Percentiles rank a stretch among this genome's conserved stretches.
These are phyloP conservation scores for Dysidea cf. avara DNA, from an alignment of 37 sponge, comb jelly and placozoan species.

Conservation along the genomic window DNA sequence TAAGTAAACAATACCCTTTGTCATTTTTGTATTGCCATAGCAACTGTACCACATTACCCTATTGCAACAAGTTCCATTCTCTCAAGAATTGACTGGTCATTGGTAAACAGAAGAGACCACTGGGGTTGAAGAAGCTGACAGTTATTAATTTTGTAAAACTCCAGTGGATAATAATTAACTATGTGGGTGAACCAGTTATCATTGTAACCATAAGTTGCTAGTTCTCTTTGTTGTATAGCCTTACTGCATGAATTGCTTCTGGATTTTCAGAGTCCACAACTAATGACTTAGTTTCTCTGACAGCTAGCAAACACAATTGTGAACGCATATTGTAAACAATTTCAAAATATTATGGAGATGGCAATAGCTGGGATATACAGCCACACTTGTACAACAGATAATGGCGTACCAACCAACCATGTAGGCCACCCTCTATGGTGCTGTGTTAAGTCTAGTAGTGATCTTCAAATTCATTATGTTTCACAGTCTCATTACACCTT, in stretches of 20 bases:
- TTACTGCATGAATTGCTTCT: neutral
- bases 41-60: too few relatives aligned
- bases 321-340: neutral
- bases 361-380: conserved; percentile 12
- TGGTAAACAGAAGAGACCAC: conserved; percentile 1
- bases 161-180: conserved; percentile 7
- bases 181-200: conserved; percentile 10
- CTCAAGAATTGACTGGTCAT: conserved; percentile 1
- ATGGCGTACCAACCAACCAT: conserved; percentile 22
- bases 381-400: conserved; percentile 15
- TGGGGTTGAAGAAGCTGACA: neutral
- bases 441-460: conserved; percentile 9
- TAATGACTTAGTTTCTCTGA: neutral
- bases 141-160: neutral
- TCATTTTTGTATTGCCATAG: too few relatives aligned
- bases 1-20: too few relatives aligned
- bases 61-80: conserved; percentile 6
- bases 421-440: neutral
- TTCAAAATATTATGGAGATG: neutral
- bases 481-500: neutral
- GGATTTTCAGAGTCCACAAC: neutral
- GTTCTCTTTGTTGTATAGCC: conserved; percentile 13
- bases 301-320: neutral
- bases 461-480: conserved; percentile 8
- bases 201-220: conserved; percentile 5